Base-by-base conservation (phyloP, 2,113 vertebrate species). In the Cyanoramphus novaezelandiae region DNA sequence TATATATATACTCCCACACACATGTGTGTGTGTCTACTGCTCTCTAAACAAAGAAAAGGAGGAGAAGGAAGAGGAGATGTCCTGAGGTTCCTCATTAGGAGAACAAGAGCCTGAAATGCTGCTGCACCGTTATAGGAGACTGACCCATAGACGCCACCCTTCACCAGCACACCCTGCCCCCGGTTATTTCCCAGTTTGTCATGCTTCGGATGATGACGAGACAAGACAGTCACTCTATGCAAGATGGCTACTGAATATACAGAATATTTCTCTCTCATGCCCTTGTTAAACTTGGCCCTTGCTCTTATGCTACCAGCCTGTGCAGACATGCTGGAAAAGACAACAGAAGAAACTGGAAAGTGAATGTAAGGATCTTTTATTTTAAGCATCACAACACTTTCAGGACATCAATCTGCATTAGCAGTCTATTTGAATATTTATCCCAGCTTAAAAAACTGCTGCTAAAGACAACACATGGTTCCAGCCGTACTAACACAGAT, bases 81-180 rank as follows among this genome's bases (percentile, higher is more conserved):
- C 44, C 44, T 52, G 17, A 15, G 33, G 63, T 17, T 86, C 49
- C 44, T 14, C 14, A 12, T 15, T 28, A 14, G 25, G 24, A 82
- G 50, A 59, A 81, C 15, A 64, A 65, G 44, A 44, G 10, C n/a
- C 37, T 47, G 57, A 63, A 71, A 59, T 2, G 11, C n/a, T 52
- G n/a, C 10, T 1, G 1, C 6, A 2, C 5, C 6, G 10, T 52
- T 41, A 19, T 1, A 9, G 23, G 13, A 46, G 37, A 41, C 57
- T 46, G 50, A 52, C 24, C 24, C 49, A 33, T 49, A 19, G 21
- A 31, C 2, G 2, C 25, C 44, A 12, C 13, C 11, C 10, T 47
- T 35, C 35, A 29, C 20, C n/a, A 10, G 50, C 81, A 27, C 17
- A 27, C 33, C 33, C 43, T 19, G 10, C 18, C 43, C 16, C 10